Evolutionary conservation across 1,140 invertebrate species (phyloP).

Genomic region (Vollenhovia emeryi): DNA sequence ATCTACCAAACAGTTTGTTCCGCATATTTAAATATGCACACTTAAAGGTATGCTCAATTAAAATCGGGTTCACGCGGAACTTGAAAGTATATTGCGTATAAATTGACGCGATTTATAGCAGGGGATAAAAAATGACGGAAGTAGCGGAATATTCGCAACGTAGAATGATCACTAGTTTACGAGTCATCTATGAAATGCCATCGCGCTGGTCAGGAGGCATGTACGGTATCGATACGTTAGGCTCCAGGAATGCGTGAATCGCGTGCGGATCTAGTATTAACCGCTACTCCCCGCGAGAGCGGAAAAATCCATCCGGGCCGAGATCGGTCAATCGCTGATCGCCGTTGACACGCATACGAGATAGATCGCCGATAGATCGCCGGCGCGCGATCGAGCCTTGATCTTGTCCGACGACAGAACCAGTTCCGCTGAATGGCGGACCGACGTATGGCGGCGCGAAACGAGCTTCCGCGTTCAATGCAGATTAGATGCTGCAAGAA

Average conservation of each 20-base stretch:
- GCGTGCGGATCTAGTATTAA: slow-evolving; percentile 36
- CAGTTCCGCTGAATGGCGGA: slow-evolving; percentile 58
- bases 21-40: not conserved
- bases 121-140: not conserved
- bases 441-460: not conserved
- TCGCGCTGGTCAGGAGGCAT: slow-evolving; percentile 24
- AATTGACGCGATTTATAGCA: not conserved
- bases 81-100: not conserved
- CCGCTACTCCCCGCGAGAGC: slow-evolving; percentile 5
- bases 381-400: slow-evolving; percentile 49
- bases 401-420: slow-evolving; percentile 65
- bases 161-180: slow-evolving; percentile 18
- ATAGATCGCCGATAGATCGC: slow-evolving; percentile 61
- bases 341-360: slow-evolving; percentile 39
- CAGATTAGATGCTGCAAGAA: slow-evolving; percentile 53
- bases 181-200: slow-evolving; percentile 30
- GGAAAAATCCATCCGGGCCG: slow-evolving; percentile 8
- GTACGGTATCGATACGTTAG: slow-evolving; percentile 15
- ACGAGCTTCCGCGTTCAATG: slow-evolving; percentile 63
- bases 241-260: slow-evolving; percentile 47
- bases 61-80: not conserved
- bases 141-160: slow-evolving; percentile 12
- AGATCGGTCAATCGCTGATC: slow-evolving; percentile 20
- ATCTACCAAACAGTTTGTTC: not conserved
- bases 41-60: not conserved